Conservation (phyloP, 2,797 vertebrate genomes). For the Meda fulgida region DNA sequence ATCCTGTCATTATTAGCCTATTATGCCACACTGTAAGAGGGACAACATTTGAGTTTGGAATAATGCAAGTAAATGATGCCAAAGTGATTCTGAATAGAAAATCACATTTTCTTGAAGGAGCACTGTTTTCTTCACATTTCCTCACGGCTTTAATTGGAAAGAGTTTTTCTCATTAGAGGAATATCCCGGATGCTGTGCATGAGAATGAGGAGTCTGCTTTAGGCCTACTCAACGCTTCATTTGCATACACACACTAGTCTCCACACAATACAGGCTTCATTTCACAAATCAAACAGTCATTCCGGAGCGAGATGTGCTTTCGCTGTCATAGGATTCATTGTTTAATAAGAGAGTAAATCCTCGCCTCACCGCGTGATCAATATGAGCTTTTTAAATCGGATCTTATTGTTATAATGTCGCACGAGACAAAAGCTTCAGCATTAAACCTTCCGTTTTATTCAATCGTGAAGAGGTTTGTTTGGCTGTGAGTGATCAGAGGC, state of each 20-base stretch:
- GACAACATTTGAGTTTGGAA: not conserved
- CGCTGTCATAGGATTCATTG: constrained; percentile 48
- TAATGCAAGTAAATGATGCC: not conserved
- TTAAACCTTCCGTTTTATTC: constrained; percentile 56
- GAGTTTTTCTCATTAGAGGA: constrained; percentile 21
- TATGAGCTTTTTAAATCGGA: constrained; percentile 50
- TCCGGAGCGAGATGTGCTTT: constrained; percentile 23
- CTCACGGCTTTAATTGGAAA: not conserved
- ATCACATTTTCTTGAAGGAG: too few species aligned
- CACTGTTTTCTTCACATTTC: not conserved
- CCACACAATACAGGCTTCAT: not conserved
- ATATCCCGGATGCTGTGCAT: constrained; percentile 9
- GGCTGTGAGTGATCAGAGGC: not conserved
- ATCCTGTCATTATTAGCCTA: too few species aligned
- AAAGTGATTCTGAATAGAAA: not conserved
- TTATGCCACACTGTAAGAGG: not conserved
- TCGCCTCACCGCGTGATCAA: constrained; percentile 34
- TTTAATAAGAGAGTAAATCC: constrained; percentile 42
- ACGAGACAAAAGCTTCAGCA: constrained; percentile 32
- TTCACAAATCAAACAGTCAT: constrained; percentile 27
- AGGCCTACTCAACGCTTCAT: not conserved
- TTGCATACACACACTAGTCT: not conserved
- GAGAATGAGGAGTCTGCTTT: constrained; percentile 3
- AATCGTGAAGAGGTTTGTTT: constrained; percentile 25
- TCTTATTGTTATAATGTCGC: constrained; percentile 50